phyloP scores from a whole-genome alignment of 2,888 invertebrate species.

The Neoscelio sp. region DNA sequence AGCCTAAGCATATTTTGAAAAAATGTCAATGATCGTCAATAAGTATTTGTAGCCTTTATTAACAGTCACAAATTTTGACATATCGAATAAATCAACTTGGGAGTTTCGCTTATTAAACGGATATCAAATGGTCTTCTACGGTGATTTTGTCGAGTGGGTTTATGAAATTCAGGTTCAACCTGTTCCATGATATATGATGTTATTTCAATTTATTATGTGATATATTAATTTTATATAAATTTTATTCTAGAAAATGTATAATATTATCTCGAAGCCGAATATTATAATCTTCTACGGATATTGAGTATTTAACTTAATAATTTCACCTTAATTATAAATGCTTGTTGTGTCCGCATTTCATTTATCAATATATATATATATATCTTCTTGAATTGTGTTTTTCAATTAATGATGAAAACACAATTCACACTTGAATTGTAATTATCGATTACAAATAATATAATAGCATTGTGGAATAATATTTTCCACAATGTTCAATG shows the following conservation, averaged over 20 bases:
- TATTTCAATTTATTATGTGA: too few species aligned
- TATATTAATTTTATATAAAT: background rate
- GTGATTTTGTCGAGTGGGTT: constrained; percentile 78
- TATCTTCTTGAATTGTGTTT: too few species aligned
- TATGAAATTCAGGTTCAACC: constrained; percentile 78
- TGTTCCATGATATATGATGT: too few species aligned
- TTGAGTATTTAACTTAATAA: too few species aligned
- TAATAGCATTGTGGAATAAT: background rate
- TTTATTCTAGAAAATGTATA: background rate
- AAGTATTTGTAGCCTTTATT: constrained; percentile 78
- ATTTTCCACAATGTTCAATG: background rate
- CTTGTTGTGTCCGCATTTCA: too few species aligned
- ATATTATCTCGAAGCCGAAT: background rate
- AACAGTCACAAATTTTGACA: constrained; percentile 73
- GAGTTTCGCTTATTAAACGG: constrained; percentile 80
- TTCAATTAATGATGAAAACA: background rate
- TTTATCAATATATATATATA: background rate
- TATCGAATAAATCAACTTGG: constrained; percentile 82
- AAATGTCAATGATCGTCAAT: constrained; percentile 79
- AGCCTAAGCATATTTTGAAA: constrained; percentile 80
- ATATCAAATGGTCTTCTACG: constrained; percentile 75
- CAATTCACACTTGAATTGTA: background rate
- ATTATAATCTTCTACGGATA: too few species aligned
- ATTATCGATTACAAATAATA: too few species aligned
- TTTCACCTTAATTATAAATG: too few species aligned